Base-by-base conservation (phyloP, 2,888 invertebrate genomes). In the Gryllus longicercus region DNA sequence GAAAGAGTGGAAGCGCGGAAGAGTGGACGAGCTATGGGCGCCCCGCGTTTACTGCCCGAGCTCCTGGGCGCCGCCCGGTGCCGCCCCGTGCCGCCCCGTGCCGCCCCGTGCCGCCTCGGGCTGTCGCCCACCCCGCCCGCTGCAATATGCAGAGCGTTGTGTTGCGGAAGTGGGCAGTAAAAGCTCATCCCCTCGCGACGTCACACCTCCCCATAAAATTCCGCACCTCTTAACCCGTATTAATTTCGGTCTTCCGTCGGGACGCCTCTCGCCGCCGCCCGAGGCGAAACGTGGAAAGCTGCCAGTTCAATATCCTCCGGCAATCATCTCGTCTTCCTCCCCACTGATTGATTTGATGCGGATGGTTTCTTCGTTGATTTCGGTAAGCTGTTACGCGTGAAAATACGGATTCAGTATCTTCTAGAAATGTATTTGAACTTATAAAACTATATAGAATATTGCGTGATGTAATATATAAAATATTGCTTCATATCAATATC, bases 141-240 rank as follows among this genome's bases (percentile, higher is more conserved):
- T 63, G n/a, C 16, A 63, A 63, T n/a, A n/a, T n/a, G 63, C 14
- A n/a, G 63, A 14, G 63, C 63, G 63, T 63, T 63, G 14, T 63
- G 63, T 63, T n/a, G n/a, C 63, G 14, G 63, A n/a, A 63, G 63
- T 63, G 63, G 14, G 63, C 63, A 63, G n/a, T 63, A 63, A 63
- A 63, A 63, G 63, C 63, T 63, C 63, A 63, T 63, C 14, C 63
- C n/a, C 63, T 18, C 14, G 63, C n/a, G 14, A 18, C 63, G 63
- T 63, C n/a, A 16, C 63, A 63, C 63, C 16, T 63, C 63, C 63
- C n/a, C 63, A 63, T 63, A 63, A 63, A 63, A 63, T 63, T 63
- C n/a, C n/a, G 63, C 63, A 63, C 63, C 63, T 63, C 63, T 18
- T 63, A 63, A 63, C 63, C 63, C 63, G 63, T 63, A 63, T 63